Evolutionary conservation across 2,888 invertebrate genomes (phyloP), one percentile per base, ranked within the genome.

Genomic region (Drosophila putrida): DNA sequence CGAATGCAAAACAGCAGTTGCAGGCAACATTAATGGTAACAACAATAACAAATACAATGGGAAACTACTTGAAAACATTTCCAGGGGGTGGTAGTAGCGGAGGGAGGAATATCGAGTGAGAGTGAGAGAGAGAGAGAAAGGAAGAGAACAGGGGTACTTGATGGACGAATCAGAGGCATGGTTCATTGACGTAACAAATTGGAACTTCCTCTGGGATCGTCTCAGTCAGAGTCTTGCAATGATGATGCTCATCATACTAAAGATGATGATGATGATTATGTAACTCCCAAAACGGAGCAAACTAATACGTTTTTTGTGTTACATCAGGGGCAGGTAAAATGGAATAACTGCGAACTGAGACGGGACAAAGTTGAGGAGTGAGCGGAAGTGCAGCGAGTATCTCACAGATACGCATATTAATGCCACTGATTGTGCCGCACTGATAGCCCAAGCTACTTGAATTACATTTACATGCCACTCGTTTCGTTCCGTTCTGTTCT

Each of bases 101-200:
- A 58, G 70, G 39, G 35, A 9, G 58, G 13, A 1, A 0, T 6
- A 20, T 20, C 11, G 31, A 13, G 4, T 20, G 4, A 20, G 49
- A 25, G 49, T 8, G 25, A 31, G 31, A 31, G 27, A 38, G 38
- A 27, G 28, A 0, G 36, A 50, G 25, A n/a, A 33, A 20, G 70
- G 8, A 8, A 15, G 31, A 55, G 55, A 55, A 49, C 33, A 64
- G 72, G 72, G 57, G 50, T 74, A 68, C 76, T 75, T 78, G 59
- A 75, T 70, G 80, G 73, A 76, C 74, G 78, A 75, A 83, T 76
- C 79, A 71, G 71, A 57, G 64, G 59, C 78, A 83, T 65, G 90
- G 89, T 90, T 90, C 90, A 90, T 90, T 90, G 90, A 89, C 90
- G 88, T 86, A 78, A 78, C 90, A 90, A 90, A 90, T 90, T 90